These are phyloP conservation scores for Lasioglossum oenotherae DNA, from an alignment of 2,888 invertebrate genomes.

Conservation along the genomic window DNA sequence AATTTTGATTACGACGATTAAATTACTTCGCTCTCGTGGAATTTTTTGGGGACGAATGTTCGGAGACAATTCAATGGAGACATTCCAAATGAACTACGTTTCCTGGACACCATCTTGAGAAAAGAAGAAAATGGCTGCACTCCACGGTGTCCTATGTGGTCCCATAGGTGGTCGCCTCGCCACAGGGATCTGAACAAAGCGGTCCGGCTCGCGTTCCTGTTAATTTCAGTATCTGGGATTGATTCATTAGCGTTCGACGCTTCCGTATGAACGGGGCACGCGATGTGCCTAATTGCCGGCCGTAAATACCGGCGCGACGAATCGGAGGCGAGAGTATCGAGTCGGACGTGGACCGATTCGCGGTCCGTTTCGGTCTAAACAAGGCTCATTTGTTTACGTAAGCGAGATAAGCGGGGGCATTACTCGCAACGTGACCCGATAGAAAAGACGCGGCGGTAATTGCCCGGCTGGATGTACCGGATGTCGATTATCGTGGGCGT, in stretches of 20 bases:
- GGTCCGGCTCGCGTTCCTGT: neutral
- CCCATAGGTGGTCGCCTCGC: neutral
- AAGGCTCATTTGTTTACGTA: conserved; percentile 11
- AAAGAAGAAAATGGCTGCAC: neutral
- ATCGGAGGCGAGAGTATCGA: neutral
- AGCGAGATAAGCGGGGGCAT: conserved; percentile 3
- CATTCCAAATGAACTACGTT: neutral
- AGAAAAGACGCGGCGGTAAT: conserved; percentile 43
- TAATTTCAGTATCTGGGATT: conserved; percentile 1
- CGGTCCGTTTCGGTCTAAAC: conserved; percentile 16
- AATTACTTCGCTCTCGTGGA: no score
- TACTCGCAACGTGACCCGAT: conserved; percentile 26
- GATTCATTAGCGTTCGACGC: conserved; percentile 8
- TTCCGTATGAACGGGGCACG: conserved; percentile 7
- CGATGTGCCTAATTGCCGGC: neutral
- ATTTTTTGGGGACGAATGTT: no score
- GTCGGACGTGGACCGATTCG: neutral
- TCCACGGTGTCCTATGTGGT: neutral
- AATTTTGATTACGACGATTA: no score
- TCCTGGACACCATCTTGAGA: neutral
- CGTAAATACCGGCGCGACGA: neutral
- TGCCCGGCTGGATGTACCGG: conserved; percentile 47
- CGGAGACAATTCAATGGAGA: no score
- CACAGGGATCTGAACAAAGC: neutral
- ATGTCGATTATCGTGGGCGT: conserved; percentile 55